These are phyloP conservation scores for Parauchenoglanis ngamensis DNA, from an alignment of 2,797 vertebrate species.

Conservation along the genomic window DNA sequence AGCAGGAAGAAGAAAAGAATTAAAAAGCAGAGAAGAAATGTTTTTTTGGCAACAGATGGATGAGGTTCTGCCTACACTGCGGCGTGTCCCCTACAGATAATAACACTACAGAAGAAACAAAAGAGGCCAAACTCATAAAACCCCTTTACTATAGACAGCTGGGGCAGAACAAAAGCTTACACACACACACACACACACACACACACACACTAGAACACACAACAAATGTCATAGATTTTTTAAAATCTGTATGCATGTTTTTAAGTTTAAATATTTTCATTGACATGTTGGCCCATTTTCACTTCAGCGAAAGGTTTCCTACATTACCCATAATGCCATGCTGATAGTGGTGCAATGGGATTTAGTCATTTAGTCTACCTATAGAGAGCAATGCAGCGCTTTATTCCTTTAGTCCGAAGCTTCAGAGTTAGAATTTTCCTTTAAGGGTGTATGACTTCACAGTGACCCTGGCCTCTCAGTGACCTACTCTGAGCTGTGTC, in stretches of 20 bases:
- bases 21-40: constrained; percentile 2
- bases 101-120: constrained; percentile 33
- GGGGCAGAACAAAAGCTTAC: not conserved
- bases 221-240: not conserved
- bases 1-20: not conserved
- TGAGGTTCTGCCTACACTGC: constrained; percentile 26
- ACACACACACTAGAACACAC: too few relatives aligned
- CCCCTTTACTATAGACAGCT: constrained; percentile 36
- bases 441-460: not conserved
- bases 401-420: not conserved
- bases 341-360: not conserved
- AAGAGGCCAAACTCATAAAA: constrained; percentile 42
- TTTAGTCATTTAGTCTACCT: not conserved
- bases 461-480: not conserved
- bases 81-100: constrained; percentile 32
- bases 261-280: not conserved
- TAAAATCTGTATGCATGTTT: not conserved
- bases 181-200: too few relatives aligned
- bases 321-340: not conserved
- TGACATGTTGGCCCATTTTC: not conserved
- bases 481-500: not conserved
- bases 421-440: not conserved
- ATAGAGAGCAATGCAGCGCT: not conserved
- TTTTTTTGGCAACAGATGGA: constrained; percentile 66
- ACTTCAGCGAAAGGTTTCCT: not conserved